Percentiles rank a stretch among this genome's conserved stretches.
Evolutionary conservation across 2,797 vertebrate species (phyloP).

Genomic region (Pipistrellus pygmaeus): DNA sequence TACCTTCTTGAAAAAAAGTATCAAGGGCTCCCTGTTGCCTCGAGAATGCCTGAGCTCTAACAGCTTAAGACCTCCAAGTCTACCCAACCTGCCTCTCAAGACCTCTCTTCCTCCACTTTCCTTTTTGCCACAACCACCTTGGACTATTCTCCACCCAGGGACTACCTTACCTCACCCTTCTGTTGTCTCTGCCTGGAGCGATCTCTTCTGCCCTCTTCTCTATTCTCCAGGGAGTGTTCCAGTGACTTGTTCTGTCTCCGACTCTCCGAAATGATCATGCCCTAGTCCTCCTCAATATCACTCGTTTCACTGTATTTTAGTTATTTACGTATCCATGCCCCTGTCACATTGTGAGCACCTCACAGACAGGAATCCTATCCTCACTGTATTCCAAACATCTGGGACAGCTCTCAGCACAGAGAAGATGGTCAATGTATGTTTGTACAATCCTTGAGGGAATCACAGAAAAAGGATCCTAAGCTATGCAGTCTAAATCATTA

Average conservation of each 20-base stretch:
- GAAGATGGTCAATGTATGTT: background rate
- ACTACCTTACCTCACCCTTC: background rate
- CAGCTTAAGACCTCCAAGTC: background rate
- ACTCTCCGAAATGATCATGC: background rate
- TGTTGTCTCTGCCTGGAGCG: background rate
- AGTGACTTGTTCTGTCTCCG: background rate
- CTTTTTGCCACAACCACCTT: background rate
- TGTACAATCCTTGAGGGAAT: conserved; percentile 3
- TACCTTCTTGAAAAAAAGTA: background rate
- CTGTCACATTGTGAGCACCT: background rate
- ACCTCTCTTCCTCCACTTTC: background rate
- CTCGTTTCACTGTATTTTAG: background rate
- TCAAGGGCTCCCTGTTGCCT: background rate
- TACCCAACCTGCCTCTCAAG: background rate
- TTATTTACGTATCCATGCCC: background rate
- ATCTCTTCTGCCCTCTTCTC: rapidly evolving
- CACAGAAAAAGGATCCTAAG: conserved; percentile 56
- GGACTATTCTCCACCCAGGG: background rate
- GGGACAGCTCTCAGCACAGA: background rate
- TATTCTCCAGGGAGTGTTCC: background rate
- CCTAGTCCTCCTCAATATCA: background rate
- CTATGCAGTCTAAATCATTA: background rate
- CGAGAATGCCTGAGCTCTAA: background rate
- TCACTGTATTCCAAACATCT: background rate
- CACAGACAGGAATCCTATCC: background rate